Percentiles rank a stretch among this genome's conserved stretches.
These are phyloP conservation scores for Protobothrops flavoviridis DNA, from an alignment of 2,113 vertebrate genomes.

Conservation along the genomic window DNA sequence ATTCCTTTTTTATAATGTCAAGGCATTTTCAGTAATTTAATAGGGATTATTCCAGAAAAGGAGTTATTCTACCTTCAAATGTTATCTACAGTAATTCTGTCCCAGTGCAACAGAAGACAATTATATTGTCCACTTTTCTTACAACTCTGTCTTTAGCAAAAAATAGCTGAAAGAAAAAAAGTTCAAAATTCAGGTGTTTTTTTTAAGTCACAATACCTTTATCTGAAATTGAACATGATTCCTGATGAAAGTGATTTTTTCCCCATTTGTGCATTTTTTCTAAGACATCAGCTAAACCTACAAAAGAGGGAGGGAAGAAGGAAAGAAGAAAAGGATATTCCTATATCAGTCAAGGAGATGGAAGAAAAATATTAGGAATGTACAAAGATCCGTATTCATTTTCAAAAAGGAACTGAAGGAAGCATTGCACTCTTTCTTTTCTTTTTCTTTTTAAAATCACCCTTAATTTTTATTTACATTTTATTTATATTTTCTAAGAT, in stretches of 20 bases:
- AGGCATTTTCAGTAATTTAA: not conserved
- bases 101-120: not conserved
- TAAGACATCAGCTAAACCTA: not conserved
- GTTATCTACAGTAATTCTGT: not conserved
- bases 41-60: not conserved
- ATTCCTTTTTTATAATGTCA: not conserved
- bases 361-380: not conserved
- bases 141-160: not conserved
- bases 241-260: not conserved
- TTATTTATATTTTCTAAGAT: not conserved
- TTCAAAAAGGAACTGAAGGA: not conserved
- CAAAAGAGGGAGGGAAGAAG: not conserved
- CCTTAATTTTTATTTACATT: not conserved
- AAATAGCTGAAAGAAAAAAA: not conserved
- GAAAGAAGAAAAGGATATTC: not conserved
- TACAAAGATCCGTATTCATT: not conserved
- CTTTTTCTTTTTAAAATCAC: not conserved
- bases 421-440: not conserved
- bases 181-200: not conserved
- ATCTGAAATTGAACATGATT: not conserved
- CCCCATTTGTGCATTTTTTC: not conserved
- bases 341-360: not conserved
- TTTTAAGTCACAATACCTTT: not conserved
- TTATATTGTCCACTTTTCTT: not conserved
- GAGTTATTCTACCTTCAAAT: not conserved